Conservation (phyloP, 1,140 invertebrate species). For the Aphis gossypii region DNA sequence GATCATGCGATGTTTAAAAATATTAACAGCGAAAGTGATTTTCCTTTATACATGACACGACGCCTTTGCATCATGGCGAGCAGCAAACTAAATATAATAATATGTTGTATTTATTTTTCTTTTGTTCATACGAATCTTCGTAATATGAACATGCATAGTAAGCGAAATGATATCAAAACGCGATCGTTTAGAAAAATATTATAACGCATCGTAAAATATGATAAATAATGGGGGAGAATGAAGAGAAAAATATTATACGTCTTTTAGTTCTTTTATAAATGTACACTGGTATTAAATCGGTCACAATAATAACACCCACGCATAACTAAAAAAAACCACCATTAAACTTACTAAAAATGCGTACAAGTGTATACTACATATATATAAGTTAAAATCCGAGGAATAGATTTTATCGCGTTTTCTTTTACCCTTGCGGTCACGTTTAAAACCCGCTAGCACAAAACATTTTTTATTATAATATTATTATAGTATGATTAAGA, state of each 20-base stretch:
- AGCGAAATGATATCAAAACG: background rate
- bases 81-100: background rate
- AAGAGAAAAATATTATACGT: background rate
- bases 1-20: conserved; percentile 27
- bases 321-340: background rate
- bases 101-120: background rate
- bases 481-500: background rate
- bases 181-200: conserved; percentile 20
- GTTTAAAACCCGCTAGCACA: background rate
- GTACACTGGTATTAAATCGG: conserved; percentile 16
- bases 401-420: conserved; percentile 28
- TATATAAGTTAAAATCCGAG: background rate
- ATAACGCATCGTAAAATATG: background rate
- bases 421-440: background rate
- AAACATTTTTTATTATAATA: background rate
- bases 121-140: background rate
- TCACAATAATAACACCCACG: conserved; percentile 20
- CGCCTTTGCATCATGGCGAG: background rate
- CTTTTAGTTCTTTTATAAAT: conserved; percentile 11
- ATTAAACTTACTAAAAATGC: conserved; percentile 6
- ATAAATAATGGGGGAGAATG: background rate
- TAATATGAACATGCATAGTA: background rate
- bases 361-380: background rate
- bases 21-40: background rate
- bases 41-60: background rate